Percentiles rank a stretch among this genome's conserved stretches.
Evolutionary conservation across 2,888 invertebrate genomes (phyloP).

Genomic region (Choreutis nemorana): DNA sequence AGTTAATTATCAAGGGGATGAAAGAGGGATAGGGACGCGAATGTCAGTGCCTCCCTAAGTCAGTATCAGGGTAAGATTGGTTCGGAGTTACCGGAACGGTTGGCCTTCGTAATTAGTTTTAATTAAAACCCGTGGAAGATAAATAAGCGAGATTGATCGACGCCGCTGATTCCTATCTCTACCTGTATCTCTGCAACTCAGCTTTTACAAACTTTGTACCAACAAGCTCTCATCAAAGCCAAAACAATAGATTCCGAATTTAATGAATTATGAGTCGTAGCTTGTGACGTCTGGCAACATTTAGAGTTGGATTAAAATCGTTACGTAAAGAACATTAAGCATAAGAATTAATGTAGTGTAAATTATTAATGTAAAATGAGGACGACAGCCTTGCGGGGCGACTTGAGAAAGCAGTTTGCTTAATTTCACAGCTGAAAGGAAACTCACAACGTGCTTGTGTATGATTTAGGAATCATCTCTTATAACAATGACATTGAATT

Average conservation of each 20-base stretch:
- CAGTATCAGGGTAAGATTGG: conserved; percentile 33
- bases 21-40: conserved; percentile 41
- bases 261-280: too few species aligned
- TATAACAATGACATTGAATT: too few species aligned
- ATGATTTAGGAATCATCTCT: too few species aligned
- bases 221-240: too few species aligned
- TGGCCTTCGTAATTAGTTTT: conserved; percentile 53
- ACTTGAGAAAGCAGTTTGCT: too few species aligned
- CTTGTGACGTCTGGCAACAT: conserved; percentile 2
- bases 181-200: too few species aligned
- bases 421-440: too few species aligned
- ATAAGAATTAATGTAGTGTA: conserved; percentile 22
- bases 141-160: too few species aligned
- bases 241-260: too few species aligned
- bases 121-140: conserved; percentile 47
- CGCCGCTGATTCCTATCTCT: too few species aligned
- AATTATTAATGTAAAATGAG: conserved; percentile 31
- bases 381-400: conserved; percentile 16
- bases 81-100: conserved; percentile 34
- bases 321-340: conserved; percentile 18
- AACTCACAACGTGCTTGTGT: too few species aligned
- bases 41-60: conserved; percentile 42
- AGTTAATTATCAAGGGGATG: conserved; percentile 59
- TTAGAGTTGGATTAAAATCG: conserved; percentile 7
- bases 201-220: too few species aligned